Conservation (phyloP, 2,888 invertebrate species). For the Mesodorylaimus sp. region DNA sequence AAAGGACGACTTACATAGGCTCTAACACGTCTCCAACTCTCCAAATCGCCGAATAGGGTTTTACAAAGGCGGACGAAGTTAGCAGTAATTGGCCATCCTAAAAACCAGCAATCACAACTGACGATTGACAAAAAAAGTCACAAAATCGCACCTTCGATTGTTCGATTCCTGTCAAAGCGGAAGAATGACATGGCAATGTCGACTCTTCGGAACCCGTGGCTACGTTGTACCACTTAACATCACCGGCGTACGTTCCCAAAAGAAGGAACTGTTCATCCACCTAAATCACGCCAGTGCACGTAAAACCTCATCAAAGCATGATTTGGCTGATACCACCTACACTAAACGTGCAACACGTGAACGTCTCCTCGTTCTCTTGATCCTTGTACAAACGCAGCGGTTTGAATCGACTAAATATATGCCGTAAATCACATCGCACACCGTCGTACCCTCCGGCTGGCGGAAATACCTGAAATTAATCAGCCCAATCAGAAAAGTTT, state of each 20-base stretch:
- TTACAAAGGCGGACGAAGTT: constrained; percentile 65
- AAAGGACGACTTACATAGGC: constrained; percentile 43
- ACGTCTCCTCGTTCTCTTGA: constrained; percentile 48
- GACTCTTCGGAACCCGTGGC: constrained; percentile 61
- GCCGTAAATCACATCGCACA: constrained; percentile 52
- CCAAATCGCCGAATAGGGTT: constrained; percentile 64
- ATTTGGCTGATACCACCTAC: constrained; percentile 30
- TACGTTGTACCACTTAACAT: constrained; percentile 67
- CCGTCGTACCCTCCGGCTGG: constrained; percentile 38
- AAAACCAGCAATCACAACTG: constrained; percentile 9
- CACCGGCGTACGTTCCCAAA: constrained; percentile 74
- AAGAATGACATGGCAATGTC: constrained; percentile 61
- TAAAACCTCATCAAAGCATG: background rate
- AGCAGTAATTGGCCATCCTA: constrained; percentile 58
- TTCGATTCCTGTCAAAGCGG: constrained; percentile 53
- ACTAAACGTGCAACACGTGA: constrained; percentile 52
- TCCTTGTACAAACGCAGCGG: constrained; percentile 53
- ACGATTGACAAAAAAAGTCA: constrained; percentile 1
- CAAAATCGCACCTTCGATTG: constrained; percentile 31
- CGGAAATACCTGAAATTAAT: constrained; percentile 30
- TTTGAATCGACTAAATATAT: constrained; percentile 50
- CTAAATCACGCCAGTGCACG: constrained; percentile 33
- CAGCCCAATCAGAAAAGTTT: background rate
- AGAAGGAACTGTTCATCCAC: constrained; percentile 48
- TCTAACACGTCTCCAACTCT: constrained; percentile 39